These are phyloP conservation scores for Limosa lapponica DNA, from an alignment of 2,797 vertebrate species.

Conservation along the genomic window DNA sequence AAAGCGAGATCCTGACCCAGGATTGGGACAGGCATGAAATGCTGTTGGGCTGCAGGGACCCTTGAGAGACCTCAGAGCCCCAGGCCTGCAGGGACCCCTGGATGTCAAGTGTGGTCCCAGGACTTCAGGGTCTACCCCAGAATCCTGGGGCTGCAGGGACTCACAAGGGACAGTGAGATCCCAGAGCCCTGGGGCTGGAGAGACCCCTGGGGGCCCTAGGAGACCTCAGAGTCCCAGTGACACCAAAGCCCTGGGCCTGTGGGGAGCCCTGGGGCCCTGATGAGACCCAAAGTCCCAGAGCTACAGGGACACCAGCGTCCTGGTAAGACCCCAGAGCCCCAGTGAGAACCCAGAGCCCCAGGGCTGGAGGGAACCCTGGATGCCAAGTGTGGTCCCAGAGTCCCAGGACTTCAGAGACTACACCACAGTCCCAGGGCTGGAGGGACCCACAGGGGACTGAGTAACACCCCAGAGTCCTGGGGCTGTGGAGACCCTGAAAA, in stretches of 20 bases:
- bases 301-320: background rate
- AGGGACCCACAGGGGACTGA: background rate
- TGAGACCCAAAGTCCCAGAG: background rate
- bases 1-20: accelerated
- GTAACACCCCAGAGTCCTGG: background rate
- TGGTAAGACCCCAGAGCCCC: background rate
- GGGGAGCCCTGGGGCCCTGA: accelerated
- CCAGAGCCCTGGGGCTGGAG: too few relatives aligned
- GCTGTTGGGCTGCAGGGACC: background rate
- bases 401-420: background rate
- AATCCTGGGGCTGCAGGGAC: background rate
- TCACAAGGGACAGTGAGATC: background rate
- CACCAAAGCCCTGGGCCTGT: background rate
- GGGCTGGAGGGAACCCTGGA: background rate
- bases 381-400: background rate
- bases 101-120: background rate
- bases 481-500: background rate
- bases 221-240: background rate
- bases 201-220: accelerated
- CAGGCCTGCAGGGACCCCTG: background rate
- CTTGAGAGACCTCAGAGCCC: background rate
- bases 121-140: background rate
- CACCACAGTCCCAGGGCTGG: too few relatives aligned
- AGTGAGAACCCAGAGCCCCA: background rate
- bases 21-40: background rate